Base-by-base conservation (phyloP, 1,140 invertebrate genomes). In the Orchesella cincta region DNA sequence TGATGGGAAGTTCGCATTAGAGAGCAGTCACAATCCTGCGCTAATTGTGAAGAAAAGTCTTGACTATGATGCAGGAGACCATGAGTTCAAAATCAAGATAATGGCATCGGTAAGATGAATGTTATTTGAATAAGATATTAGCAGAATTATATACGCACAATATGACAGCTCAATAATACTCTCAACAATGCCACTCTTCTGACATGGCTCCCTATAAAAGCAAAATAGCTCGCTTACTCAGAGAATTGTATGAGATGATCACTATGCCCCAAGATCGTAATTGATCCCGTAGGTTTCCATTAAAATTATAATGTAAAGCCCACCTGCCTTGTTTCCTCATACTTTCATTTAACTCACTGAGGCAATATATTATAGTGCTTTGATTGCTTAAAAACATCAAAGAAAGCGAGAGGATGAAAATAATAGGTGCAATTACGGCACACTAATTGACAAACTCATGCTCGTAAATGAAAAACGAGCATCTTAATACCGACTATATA, bases 21-120 rank as follows among this genome's bases (percentile, higher is more conserved):
- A 94, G 79, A 92, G 90, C 83, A 85, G 85, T 51, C 92, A 94
- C 82, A 89, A 91, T 80, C 92, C 93, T 0, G 88, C 89, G 51
- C 84, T 95, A 0, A 88, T 93, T 23, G 85, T 95, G 0, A 90
- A 89, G 67, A 91, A 90, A 77, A 87, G 90, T 0, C 84, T 95
- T 76, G 93, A 95, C 85, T 95, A 90, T 83, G 93, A 95, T 83
- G 86, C 86, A 54, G 93, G 93, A 20, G 92, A 94, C 82, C 87
- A 90, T 20, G 88, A 92, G 82, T 95, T 93, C 81, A 85, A 87
- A 67, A 85, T 95, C 51, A 89, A 90, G n/a, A 87, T 95, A 46
- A 90, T 92, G 70, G 93, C 93, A 34, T 90, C 91, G 79, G 92
- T 94, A 86, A 90, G 88, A 88, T 23, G 26, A 57, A 18, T 46